Evolutionary conservation across 1,140 invertebrate species (phyloP), one percentile per base, ranked within the genome.

Genomic region (Dreissena rostriformis): DNA sequence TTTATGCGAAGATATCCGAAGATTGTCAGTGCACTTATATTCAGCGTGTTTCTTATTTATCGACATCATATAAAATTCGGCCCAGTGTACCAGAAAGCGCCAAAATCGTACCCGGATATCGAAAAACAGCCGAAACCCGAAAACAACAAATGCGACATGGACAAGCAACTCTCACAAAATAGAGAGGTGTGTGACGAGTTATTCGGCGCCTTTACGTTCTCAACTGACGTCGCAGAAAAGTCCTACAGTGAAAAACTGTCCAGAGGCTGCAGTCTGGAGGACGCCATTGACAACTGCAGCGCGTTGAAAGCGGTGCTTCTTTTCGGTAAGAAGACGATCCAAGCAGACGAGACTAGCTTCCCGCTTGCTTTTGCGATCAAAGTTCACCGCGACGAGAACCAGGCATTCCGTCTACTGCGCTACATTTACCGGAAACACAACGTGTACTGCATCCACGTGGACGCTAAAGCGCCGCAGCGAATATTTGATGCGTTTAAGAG

Each of bases 401-500:
- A 92, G 82, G 83, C 89, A 0, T 91, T 93, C 67, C 72, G 90
- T 26, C 65, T 93, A 24, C 76, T 93, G n/a, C 72, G 90, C 19
- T 86, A 87, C 19, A 90, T 93, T 55, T 93, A 92, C 72, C 74
- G 88, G 12, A 89, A 89, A 29, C 88, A 91, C n/a, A 93, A 93
- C 81, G 78, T 84, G 39, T 93, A 93, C 83, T 93, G 92, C 84
- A 88, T 93, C 29, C 92, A 93, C 74, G 86, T 93, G 0, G 92
- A 93, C 74, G 67, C 28, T 39, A 88, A 91, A 79, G 52, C 85
- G n/a, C 19, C 80, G 8, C 29, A 26, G 22, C 73, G 72, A 22
- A 68, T 83, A 12, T 70, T 55, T 51, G 39, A 66, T 17, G 19
- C 22, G 22, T 75, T 83, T 0, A 67, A 67, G 67, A 17, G 61